Conservation (phyloP, 2,113 vertebrate species). For the Aplodontia rufa region DNA sequence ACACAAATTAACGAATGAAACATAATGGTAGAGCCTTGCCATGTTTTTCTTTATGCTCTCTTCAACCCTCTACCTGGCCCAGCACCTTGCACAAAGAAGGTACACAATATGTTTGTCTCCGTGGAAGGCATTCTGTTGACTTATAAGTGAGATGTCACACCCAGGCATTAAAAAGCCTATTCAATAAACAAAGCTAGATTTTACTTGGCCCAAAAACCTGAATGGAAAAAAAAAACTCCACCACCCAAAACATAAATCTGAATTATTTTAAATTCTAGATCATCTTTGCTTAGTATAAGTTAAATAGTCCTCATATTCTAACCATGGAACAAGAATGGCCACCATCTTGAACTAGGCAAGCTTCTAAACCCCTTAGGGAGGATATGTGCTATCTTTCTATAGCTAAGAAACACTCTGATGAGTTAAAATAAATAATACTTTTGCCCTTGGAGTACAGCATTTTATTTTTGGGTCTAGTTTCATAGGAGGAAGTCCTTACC, state of each 20-base stretch:
- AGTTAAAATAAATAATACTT: neutral
- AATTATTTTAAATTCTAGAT: neutral
- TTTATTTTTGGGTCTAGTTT: neutral
- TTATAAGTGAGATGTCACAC: neutral
- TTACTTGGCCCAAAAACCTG: neutral
- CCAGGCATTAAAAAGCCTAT: neutral
- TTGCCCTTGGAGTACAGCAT: neutral
- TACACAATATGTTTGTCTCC: neutral
- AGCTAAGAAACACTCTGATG: neutral
- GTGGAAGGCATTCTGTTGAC: neutral
- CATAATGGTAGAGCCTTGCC: neutral
- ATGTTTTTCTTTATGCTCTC: neutral
- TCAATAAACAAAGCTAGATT: conserved; percentile 12
- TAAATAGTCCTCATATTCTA: neutral
- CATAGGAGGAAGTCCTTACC: neutral
- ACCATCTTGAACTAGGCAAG: neutral
- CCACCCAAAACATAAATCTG: neutral
- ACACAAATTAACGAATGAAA: conserved; percentile 8
- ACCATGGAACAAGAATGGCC: neutral
- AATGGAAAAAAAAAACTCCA: neutral
- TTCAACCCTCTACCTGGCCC: neutral
- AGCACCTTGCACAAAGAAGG: neutral
- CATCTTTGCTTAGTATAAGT: neutral
- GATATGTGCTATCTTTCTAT: neutral
- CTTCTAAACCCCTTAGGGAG: neutral